These are phyloP conservation scores for Anarhynchus alexandrinus DNA, from an alignment of 2,113 vertebrate species.

Conservation along the genomic window DNA sequence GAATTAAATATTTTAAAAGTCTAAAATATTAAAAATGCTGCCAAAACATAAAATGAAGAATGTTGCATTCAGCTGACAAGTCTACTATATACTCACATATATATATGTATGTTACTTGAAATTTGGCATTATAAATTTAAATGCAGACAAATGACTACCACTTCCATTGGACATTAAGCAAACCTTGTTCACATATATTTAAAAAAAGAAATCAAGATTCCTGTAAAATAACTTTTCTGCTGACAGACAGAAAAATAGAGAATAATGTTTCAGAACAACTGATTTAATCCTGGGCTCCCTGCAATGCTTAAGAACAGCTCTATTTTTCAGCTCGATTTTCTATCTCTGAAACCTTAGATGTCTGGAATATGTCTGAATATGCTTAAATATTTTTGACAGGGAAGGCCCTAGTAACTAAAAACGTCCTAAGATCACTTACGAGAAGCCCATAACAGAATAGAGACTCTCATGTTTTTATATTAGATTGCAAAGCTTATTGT, in stretches of 20 bases:
- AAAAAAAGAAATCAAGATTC: neutral
- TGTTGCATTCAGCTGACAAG: neutral
- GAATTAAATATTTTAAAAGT: neutral
- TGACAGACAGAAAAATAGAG: neutral
- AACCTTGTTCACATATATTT: neutral
- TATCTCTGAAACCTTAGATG: neutral
- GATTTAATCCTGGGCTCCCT: neutral
- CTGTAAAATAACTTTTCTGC: neutral
- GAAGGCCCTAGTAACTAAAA: neutral
- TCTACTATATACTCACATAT: neutral
- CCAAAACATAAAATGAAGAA: neutral
- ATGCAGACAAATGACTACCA: neutral
- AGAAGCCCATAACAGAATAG: neutral
- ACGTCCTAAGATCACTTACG: neutral
- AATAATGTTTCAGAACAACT: neutral
- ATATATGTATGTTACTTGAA: neutral
- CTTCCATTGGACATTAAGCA: neutral
- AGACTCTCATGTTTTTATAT: neutral
- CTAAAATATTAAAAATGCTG: neutral
- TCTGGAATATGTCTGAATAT: neutral
- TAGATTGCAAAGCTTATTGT: neutral
- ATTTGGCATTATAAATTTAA: neutral
- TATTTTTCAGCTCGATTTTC: neutral
- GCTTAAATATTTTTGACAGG: neutral
- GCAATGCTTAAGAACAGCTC: neutral